A percentile compares a stretch with the other conserved stretches of the same genome.
Conservation (phyloP, 1,140 invertebrate species). For the Drosophila albomicans region DNA sequence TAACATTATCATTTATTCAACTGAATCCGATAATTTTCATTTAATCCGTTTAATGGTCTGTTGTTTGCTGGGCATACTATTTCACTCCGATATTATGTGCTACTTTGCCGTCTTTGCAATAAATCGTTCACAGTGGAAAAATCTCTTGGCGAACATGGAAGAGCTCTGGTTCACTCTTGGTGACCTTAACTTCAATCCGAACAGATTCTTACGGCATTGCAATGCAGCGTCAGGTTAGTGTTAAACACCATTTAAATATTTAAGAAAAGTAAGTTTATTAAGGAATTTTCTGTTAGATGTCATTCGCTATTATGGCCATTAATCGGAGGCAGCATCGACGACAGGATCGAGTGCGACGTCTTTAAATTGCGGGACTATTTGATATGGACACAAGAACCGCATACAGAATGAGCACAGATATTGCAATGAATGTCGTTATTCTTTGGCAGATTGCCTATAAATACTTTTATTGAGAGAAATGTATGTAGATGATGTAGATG, state of each 20-base stretch:
- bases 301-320: slow-evolving; percentile 47
- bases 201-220: slow-evolving; percentile 1
- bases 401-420: slow-evolving; percentile 33
- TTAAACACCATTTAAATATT: too few species aligned
- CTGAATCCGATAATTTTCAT: slow-evolving; percentile 9
- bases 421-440: slow-evolving; percentile 50
- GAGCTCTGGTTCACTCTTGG: slow-evolving; percentile 13
- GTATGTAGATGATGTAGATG: too few species aligned
- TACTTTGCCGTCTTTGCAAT: slow-evolving; percentile 21
- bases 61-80: neutral
- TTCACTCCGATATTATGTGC: slow-evolving; percentile 6
- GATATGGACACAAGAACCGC: slow-evolving; percentile 41
- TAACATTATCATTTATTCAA: slow-evolving; percentile 42
- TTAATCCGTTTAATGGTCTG: neutral
- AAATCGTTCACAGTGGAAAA: slow-evolving; percentile 3
- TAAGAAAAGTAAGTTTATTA: too few species aligned
- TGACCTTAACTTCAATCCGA: neutral
- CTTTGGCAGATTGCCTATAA: slow-evolving; percentile 70
- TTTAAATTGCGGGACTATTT: slow-evolving; percentile 58
- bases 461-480: slow-evolving; percentile 38
- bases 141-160: neutral
- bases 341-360: slow-evolving; percentile 39
- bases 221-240: slow-evolving; percentile 43
- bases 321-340: slow-evolving; percentile 44
- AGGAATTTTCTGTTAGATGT: slow-evolving; percentile 37